These are phyloP conservation scores for Leptinotarsa haldemani DNA, from an alignment of 2,888 invertebrate genomes.

Conservation along the genomic window DNA sequence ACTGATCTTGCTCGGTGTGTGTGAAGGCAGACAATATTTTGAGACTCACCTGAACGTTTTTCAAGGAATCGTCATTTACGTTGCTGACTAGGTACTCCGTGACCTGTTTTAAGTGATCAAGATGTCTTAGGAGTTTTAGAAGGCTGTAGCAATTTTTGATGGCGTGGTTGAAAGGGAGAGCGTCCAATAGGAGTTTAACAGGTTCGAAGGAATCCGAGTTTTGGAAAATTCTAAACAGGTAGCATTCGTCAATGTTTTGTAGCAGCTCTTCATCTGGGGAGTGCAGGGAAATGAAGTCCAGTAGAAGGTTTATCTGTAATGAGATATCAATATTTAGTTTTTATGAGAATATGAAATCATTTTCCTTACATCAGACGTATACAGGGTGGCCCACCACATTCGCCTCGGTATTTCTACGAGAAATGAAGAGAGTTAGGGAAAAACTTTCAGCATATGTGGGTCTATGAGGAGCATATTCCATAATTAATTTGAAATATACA, in stretches of 20 bases:
- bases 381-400: too few relatives aligned
- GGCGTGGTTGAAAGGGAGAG: constrained; percentile 72
- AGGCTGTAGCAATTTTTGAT: constrained; percentile 74
- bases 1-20: constrained; percentile 69
- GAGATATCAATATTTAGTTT: constrained; percentile 34
- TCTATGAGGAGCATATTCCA: too few relatives aligned
- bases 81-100: constrained; percentile 70
- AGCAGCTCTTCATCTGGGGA: constrained; percentile 70
- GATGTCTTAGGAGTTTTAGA: constrained; percentile 73
- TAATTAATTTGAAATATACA: too few relatives aligned
- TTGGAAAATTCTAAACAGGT: constrained; percentile 71
- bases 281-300: constrained; percentile 78
- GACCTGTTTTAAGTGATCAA: constrained; percentile 74
- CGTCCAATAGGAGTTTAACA: constrained; percentile 70
- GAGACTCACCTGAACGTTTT: constrained; percentile 75
- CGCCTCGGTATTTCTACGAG: too few relatives aligned
- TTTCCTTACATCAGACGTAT: too few relatives aligned
- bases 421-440: too few relatives aligned
- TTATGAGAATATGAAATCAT: too few relatives aligned
- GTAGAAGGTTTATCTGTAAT: constrained; percentile 73
- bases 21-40: constrained; percentile 75
- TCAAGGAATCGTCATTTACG: constrained; percentile 69
- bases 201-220: constrained; percentile 66
- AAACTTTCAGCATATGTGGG: too few relatives aligned
- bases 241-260: constrained; percentile 66